These are phyloP conservation scores for Sandelia bainsii DNA, from an alignment of 2,797 vertebrate genomes.

Conservation along the genomic window DNA sequence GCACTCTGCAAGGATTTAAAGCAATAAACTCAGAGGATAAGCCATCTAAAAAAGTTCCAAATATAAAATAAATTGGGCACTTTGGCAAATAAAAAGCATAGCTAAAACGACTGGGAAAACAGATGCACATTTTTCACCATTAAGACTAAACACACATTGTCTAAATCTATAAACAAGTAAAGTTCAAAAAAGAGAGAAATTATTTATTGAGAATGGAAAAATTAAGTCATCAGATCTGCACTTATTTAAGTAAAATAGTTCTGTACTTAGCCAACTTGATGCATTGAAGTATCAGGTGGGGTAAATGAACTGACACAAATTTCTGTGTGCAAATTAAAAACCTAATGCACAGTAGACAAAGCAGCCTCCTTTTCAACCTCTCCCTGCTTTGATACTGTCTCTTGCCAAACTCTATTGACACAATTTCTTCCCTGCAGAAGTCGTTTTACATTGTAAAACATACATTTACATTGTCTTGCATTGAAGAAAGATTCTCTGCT, in stretches of 20 bases:
- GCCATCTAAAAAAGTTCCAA: not conserved
- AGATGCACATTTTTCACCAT: not conserved
- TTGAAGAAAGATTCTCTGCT: slow-evolving; percentile 1
- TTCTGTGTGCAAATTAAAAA: not conserved
- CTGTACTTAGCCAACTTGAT: not conserved
- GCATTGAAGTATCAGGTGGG: not conserved
- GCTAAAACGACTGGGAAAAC: not conserved
- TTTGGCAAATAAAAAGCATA: not conserved
- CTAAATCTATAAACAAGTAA: too few relatives aligned
- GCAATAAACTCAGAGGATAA: slow-evolving; percentile 14
- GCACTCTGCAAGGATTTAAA: not conserved
- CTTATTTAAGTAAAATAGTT: not conserved
- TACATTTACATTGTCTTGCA: not conserved
- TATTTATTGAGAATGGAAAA: not conserved
- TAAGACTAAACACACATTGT: not conserved
- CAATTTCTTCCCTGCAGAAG: not conserved
- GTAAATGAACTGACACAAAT: not conserved
- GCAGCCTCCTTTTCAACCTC: not conserved
- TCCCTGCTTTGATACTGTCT: not conserved
- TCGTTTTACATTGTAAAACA: too few relatives aligned
- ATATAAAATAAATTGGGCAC: not conserved
- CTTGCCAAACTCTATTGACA: not conserved
- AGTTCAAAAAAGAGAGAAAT: not conserved
- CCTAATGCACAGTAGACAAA: not conserved
- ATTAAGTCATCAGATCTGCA: slow-evolving; percentile 6